A percentile compares a stretch with the other conserved stretches of the same genome.
These are phyloP conservation scores for Gasterosteus aculeatus DNA, from an alignment of 2,113 vertebrate species.

Conservation along the genomic window DNA sequence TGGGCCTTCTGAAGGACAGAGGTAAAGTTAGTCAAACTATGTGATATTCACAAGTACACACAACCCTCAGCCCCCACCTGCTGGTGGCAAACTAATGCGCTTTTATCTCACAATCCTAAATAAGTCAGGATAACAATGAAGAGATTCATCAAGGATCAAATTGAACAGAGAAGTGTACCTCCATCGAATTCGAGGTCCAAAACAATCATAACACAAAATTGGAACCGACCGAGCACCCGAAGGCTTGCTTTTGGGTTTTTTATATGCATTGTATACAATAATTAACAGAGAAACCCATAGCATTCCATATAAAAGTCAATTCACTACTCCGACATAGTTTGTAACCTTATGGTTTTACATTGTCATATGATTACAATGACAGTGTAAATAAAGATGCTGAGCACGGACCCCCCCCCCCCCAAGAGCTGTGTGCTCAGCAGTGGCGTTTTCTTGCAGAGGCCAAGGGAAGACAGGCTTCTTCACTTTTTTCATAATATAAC, in stretches of 20 bases:
- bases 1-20: constrained; percentile 44
- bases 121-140: constrained; percentile 51
- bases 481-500: too few species aligned
- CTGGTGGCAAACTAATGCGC: constrained; percentile 18
- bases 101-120: constrained; percentile 49
- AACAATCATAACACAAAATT: background rate
- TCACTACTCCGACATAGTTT: too few species aligned
- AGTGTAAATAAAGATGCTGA: background rate
- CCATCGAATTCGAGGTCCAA: constrained; percentile 28
- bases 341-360: background rate
- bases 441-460: too few species aligned
- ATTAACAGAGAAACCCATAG: too few species aligned
- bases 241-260: background rate
- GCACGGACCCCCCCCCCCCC: too few species aligned
- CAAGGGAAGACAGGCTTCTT: too few species aligned
- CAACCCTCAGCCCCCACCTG: constrained; percentile 2
- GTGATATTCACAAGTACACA: constrained; percentile 15
- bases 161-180: constrained; percentile 6
- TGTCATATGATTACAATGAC: background rate
- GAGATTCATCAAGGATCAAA: constrained; percentile 43
- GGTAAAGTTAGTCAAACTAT: constrained; percentile 46
- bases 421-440: too few species aligned
- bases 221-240: background rate
- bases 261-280: background rate
- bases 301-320: too few species aligned